Evolutionary conservation across 2,888 invertebrate species (phyloP), one percentile per base, ranked within the genome.

Genomic region (Ferdinandea cuprea): DNA sequence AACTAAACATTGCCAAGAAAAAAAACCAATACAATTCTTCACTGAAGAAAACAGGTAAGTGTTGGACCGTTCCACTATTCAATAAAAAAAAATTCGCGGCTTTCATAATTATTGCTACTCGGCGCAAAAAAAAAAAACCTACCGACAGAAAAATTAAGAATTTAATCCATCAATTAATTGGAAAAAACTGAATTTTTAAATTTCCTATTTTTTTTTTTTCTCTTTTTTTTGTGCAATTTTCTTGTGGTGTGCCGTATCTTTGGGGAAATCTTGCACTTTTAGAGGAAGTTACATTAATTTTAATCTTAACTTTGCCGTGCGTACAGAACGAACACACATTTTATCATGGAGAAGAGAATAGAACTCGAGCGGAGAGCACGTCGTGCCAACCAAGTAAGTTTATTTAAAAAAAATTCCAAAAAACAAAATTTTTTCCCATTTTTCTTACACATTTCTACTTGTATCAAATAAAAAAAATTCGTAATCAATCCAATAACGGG

Each of bases 301-400:
- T n/a, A n/a, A n/a, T 74, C 61, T 68, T 63, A 78, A 78, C 52
- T 73, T 78, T 68, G 40, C 66, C 73, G 61, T 65, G 37, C 42
- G 48, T 44, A 42, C 30, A n/a, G 11, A 40, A 13, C 40, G 19
- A 76, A 48, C 44, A 44, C 46, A 69, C 56, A 76, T 35, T 61
- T n/a, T 48, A 52, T 66, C 87, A 98, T 98, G 98, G 97, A 98
- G 93, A 98, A 98, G 92, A 95, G 98, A 92, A 95, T 99, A 93
- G 96, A 96, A 90, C 93, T 98, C 91, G 99, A 99, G 93, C 95
- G 96, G 92, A 94, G 98, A 90, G 98, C 98, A 92, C 95, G 95
- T 91, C 95, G 94, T 91, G 95, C 97, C 88, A 94, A 94, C 91
- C 95, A 97, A 94, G 98, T 98, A 94, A 95, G 94, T 91, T 77